Percentiles rank a stretch among this genome's conserved stretches.
These are phyloP conservation scores for Schizopygopsis pylzovi DNA, from an alignment of 2,797 vertebrate species.

Conservation along the genomic window DNA sequence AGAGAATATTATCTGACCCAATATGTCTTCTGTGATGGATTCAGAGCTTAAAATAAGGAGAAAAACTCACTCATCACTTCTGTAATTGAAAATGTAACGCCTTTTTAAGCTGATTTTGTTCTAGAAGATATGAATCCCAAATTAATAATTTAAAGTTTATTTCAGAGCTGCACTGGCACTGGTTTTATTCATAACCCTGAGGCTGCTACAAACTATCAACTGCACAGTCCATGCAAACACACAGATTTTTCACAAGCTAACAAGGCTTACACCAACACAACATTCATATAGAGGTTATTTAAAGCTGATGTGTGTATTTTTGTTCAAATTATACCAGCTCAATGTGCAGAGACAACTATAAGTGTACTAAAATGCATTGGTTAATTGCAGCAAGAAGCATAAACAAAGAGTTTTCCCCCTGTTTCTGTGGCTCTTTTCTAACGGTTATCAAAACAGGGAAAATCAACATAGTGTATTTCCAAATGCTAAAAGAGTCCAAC, in stretches of 20 bases:
- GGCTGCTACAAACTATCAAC: not conserved
- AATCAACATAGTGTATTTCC: not conserved
- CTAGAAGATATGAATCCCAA: conserved; percentile 19
- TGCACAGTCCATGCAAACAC: not conserved
- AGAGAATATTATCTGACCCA: conserved; percentile 1
- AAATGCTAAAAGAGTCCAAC: not conserved
- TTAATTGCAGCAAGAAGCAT: not conserved
- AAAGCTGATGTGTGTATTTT: not conserved
- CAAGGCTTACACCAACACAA: not conserved
- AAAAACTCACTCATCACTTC: not conserved
- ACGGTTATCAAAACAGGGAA: not conserved
- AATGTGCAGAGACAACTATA: not conserved
- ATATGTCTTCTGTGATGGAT: conserved; percentile 1
- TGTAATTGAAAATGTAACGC: conserved; percentile 24
- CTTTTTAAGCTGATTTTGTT: not conserved
- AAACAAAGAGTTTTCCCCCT: not conserved
- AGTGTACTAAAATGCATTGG: not conserved
- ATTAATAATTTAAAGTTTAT: conserved; percentile 24
- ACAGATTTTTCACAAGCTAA: not conserved
- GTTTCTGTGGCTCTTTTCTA: not conserved
- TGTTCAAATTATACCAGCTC: not conserved
- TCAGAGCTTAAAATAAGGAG: not conserved
- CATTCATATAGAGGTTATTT: not conserved
- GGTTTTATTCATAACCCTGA: conserved; percentile 1
- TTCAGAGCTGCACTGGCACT: not conserved